Conservation (phyloP, 2,797 vertebrate species). For the Tinamus major region DNA sequence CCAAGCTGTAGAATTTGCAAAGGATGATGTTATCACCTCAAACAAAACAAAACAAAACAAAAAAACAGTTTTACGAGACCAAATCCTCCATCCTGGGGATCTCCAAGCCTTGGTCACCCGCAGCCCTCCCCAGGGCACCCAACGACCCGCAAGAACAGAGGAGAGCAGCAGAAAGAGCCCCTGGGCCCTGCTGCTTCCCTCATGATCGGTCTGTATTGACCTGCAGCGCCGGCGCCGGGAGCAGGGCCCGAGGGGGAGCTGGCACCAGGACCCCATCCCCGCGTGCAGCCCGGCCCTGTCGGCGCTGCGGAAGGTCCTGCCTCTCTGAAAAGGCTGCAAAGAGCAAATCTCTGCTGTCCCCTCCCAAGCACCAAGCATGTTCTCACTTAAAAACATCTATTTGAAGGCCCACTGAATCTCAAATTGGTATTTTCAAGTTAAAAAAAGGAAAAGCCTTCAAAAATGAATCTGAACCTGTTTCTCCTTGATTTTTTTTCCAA, state of each 20-base stretch:
- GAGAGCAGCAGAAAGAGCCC: too few relatives aligned
- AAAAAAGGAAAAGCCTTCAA: neutral
- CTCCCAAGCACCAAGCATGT: neutral
- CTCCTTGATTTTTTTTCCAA: neutral
- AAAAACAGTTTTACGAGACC: too few relatives aligned
- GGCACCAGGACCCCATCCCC: neutral
- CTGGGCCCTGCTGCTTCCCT: neutral
- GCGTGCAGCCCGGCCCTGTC: neutral
- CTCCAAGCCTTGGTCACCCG: too few relatives aligned
- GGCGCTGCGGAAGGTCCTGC: neutral
- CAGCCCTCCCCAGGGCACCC: rapidly evolving
- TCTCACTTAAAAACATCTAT: neutral
- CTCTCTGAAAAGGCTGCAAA: neutral
- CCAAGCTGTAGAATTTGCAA: neutral
- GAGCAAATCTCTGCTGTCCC: neutral
- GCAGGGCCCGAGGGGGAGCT: neutral
- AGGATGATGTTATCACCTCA: neutral
- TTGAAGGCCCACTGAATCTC: conserved; percentile 16
- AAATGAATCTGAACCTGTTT: neutral
- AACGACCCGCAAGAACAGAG: neutral
- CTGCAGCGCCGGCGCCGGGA: conserved; percentile 2
- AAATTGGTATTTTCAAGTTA: neutral
- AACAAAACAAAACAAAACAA: too few relatives aligned
- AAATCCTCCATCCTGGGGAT: too few relatives aligned
- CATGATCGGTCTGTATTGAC: neutral